Evolutionary conservation across 2,888 invertebrate genomes (phyloP).

Genomic region (Dugesia japonica): DNA sequence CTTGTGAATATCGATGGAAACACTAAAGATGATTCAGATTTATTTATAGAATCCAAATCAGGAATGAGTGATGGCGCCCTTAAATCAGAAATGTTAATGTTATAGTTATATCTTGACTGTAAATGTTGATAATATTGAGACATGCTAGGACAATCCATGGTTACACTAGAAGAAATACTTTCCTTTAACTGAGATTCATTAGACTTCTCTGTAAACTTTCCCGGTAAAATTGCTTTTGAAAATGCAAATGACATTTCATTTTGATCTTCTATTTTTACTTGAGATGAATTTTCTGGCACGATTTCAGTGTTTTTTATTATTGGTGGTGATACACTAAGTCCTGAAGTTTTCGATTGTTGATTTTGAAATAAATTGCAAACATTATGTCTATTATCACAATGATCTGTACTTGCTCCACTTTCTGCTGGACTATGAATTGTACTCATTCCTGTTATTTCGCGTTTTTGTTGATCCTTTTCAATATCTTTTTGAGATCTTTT

Average conservation of each 20-base stretch:
- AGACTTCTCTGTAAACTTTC: neutral
- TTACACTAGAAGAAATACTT: neutral
- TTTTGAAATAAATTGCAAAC: slow-evolving; percentile 4
- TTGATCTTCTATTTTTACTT: slow-evolving; percentile 6
- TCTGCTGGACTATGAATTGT: neutral
- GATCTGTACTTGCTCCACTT: neutral
- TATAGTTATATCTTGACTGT: neutral
- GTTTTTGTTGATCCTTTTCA: slow-evolving; percentile 9
- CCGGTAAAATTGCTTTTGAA: neutral
- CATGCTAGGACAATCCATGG: neutral
- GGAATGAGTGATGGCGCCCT: neutral
- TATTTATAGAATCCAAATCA: slow-evolving; percentile 12
- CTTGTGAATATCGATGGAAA: neutral
- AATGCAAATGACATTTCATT: neutral
- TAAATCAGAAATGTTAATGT: neutral
- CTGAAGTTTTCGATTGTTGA: neutral
- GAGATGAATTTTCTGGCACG: neutral
- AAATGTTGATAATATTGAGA: slow-evolving; percentile 6
- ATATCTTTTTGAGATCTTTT: slow-evolving; percentile 4
- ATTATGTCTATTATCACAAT: neutral
- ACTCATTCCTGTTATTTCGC: neutral
- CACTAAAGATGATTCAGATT: neutral
- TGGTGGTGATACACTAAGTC: neutral
- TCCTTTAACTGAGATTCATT: neutral
- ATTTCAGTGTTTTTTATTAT: neutral